Base-by-base conservation (phyloP, 1,140 invertebrate species). In the Ptiloglossa arizonensis region DNA sequence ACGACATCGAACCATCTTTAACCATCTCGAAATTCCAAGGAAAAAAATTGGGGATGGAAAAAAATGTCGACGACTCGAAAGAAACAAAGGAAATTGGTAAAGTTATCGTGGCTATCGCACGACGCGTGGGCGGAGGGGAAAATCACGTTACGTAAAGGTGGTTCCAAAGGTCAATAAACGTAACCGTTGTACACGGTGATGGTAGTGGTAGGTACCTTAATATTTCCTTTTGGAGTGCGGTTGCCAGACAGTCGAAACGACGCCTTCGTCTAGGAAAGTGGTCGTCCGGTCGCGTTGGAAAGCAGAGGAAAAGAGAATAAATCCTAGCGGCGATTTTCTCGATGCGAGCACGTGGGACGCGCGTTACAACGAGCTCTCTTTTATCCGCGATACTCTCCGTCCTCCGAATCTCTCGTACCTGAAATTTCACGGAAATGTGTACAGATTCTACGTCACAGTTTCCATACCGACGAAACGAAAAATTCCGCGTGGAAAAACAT, bases 111-210 rank as follows among this genome's bases (percentile, higher is more conserved):
- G 11, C 15, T 44, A 27, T 75, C 64, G 32, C 63, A 24, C 52
- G 19, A 46, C 32, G 54, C 80, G 67, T 73, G 46, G 62, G 50
- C 5, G 15, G 35, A 15, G 24, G 41, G n/a, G 19, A 62, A 74
- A 72, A 76, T 54, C n/a, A n/a, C 19, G 46, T 32, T 38, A 71
- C 66, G 70, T 68, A 38, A 63, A 52, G 57, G 63, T 41, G 19
- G 62, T 72, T 70, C 73, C 69, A 50, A 46, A 72, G 71, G 44
- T 60, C 74, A 71, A 76, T 79, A 75, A 81, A 63, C 79, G 48
- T 78, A 78, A 78, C 67, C 32, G 19, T 22, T 68, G 5, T 50
- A 38, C 56, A 54, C 46, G 41, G 19, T 3, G 35, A n/a, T n/a
- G n/a, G n/a, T n/a, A n/a, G 35, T 38, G 35, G 4, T 38, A 38